Conservation (phyloP, 2,113 vertebrate species). For the Mixornis gularis region DNA sequence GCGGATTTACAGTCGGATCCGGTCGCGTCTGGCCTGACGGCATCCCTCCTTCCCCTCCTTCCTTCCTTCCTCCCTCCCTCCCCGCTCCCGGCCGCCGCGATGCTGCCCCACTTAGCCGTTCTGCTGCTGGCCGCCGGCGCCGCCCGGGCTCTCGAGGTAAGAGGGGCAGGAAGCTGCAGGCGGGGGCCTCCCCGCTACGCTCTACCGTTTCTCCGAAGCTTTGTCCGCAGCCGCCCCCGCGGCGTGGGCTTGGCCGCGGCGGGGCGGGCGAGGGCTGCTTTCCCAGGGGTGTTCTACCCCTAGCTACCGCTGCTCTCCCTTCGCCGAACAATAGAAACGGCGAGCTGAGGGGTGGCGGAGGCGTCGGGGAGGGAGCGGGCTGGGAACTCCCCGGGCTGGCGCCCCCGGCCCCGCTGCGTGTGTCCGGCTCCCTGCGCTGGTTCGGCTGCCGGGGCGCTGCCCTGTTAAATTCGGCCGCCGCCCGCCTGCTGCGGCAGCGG, state of each 20-base stretch:
- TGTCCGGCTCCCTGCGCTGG: neutral
- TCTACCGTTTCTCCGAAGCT: neutral
- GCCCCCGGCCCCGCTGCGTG: neutral
- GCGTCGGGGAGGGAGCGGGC: neutral
- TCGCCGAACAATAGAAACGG: neutral
- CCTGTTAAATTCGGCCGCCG: neutral
- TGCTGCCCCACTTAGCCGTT: slow-evolving; percentile 38
- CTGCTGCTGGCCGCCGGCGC: slow-evolving; percentile 10
- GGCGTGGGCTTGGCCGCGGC: neutral
- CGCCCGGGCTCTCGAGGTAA: slow-evolving; percentile 39
- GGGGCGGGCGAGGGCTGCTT: too few relatives aligned
- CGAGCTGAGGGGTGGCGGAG: neutral
- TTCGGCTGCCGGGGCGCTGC: neutral
- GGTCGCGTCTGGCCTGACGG: neutral
- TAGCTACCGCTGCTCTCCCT: neutral
- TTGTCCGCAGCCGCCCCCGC: neutral
- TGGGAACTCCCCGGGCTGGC: neutral
- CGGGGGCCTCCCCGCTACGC: neutral
- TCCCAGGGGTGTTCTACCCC: neutral
- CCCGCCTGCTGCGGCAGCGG: neutral
- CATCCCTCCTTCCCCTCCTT: neutral
- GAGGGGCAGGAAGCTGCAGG: neutral
- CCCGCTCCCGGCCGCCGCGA: neutral
- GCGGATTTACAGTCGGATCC: slow-evolving; percentile 2
- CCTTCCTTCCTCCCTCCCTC: neutral